Evolutionary conservation across 1,140 invertebrate genomes (phyloP), one percentile per base, ranked within the genome.

Genomic region (Trissolcus basalis): DNA sequence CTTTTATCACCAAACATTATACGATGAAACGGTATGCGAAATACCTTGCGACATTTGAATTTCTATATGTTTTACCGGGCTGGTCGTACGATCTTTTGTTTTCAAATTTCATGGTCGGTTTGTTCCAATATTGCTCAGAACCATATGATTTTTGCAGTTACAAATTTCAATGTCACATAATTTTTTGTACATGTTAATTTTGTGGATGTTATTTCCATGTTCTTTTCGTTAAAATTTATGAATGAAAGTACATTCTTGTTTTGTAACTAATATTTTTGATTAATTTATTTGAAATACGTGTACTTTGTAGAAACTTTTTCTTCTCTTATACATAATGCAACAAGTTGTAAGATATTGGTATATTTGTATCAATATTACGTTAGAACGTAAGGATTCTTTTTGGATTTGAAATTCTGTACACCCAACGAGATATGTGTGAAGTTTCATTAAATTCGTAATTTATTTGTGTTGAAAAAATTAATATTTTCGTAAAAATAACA

Each of bases 51-150:
- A 65, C 60, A 44, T 60, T 60, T 60, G 59, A 60, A 65, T 58
- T 49, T 64, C 44, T 64, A 53, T 27, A 11, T 54, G 54, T 73
- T 45, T 39, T 19, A 67, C 35, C 27, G 65, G 69, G 60, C 59
- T 71, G 68, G 68, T 64, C 60, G 59, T 72, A 54, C 41, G 35
- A 39, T 64, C 59, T 59, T 72, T 63, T 9, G 19, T 71, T 56
- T 56, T 11, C 11, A 9, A n/a, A 39, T 11, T 39, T 39, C 36
- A 39, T n/a, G n/a, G 9, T 39, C 9, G 9, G 36, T 39, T 39
- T 39, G n/a, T 39, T 11, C n/a, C 36, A 9, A 39, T 39, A 9
- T 39, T 39, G 36, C 19, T 27, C 36, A 39, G n/a, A 39, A 39
- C n/a, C n/a, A n/a, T n/a, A n/a, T n/a, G n/a, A n/a, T n/a, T n/a